Conservation (phyloP, 2,888 invertebrate species). For the Bibio marci region DNA sequence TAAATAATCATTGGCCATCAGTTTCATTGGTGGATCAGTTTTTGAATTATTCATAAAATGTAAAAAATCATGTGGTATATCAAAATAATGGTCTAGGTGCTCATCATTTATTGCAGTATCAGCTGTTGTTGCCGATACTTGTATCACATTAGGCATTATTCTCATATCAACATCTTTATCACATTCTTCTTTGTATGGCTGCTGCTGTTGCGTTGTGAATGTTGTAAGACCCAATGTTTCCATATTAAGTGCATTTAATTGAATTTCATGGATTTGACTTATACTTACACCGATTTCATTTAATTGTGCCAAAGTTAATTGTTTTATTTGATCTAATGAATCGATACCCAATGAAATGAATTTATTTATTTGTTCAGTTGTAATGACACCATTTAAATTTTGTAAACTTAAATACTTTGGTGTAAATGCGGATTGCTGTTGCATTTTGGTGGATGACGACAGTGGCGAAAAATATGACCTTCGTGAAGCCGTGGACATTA, state of each 20-base stretch:
- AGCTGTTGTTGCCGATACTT: neutral
- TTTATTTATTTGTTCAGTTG: constrained; percentile 38
- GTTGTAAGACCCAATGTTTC: too few relatives aligned
- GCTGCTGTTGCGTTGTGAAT: too few relatives aligned
- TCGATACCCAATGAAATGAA: constrained; percentile 40
- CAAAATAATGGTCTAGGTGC: too few relatives aligned
- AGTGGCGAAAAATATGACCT: too few relatives aligned
- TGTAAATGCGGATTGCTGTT: too few relatives aligned
- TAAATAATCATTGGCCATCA: constrained; percentile 20
- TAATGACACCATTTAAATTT: constrained; percentile 39
- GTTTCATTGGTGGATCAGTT: neutral
- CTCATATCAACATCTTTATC: too few relatives aligned
- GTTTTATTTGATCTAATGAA: constrained; percentile 41
- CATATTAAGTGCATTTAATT: constrained; percentile 38
- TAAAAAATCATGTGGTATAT: too few relatives aligned
- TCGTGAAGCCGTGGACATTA: neutral
- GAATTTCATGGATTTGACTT: constrained; percentile 42
- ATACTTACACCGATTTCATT: constrained; percentile 41
- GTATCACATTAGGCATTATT: too few relatives aligned
- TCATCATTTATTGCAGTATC: neutral
- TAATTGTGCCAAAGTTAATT: constrained; percentile 40
- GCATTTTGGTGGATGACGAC: too few relatives aligned
- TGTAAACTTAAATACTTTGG: constrained; percentile 35
- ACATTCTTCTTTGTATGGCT: too few relatives aligned
- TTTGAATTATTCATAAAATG: neutral